Percentiles rank a stretch among this genome's conserved stretches.
Evolutionary conservation across 2,113 vertebrate species (phyloP).

Genomic region (Etheostoma spectabile): DNA sequence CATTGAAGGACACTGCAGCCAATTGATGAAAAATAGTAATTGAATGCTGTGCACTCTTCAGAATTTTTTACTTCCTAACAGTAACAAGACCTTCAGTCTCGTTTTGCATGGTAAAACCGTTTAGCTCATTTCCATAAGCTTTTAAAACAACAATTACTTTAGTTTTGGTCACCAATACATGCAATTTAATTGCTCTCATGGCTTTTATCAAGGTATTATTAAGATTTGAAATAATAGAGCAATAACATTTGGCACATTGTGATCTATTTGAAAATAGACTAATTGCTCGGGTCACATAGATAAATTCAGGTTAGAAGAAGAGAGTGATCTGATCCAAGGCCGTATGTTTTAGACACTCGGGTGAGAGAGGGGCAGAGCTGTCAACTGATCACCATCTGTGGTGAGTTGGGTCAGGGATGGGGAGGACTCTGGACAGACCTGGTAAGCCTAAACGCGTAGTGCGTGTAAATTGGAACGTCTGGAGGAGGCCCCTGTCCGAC

Average conservation of each 20-base stretch:
- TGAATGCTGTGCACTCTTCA: constrained; percentile 36
- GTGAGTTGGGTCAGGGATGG: no score
- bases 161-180: not conserved
- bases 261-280: constrained; percentile 15
- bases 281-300: constrained; percentile 6
- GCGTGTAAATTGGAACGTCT: no score
- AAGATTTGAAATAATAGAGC: constrained; percentile 1
- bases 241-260: constrained; percentile 35
- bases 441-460: no score
- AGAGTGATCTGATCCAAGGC: no score
- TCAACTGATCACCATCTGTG: no score
- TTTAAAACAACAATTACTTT: not conserved
- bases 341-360: no score
- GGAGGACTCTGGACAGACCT: no score
- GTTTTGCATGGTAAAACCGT: not conserved
- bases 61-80: constrained; percentile 12
- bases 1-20: constrained; percentile 21
- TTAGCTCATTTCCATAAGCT: constrained; percentile 8
- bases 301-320: not conserved
- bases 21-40: constrained; percentile 31
- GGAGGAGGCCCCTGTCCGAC: no score
- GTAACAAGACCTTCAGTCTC: not conserved
- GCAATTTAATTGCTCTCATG: not conserved
- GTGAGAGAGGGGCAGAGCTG: no score
- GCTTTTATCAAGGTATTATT: not conserved